Evolutionary conservation across 1,140 invertebrate genomes (phyloP).

Genomic region (Manduca sexta): DNA sequence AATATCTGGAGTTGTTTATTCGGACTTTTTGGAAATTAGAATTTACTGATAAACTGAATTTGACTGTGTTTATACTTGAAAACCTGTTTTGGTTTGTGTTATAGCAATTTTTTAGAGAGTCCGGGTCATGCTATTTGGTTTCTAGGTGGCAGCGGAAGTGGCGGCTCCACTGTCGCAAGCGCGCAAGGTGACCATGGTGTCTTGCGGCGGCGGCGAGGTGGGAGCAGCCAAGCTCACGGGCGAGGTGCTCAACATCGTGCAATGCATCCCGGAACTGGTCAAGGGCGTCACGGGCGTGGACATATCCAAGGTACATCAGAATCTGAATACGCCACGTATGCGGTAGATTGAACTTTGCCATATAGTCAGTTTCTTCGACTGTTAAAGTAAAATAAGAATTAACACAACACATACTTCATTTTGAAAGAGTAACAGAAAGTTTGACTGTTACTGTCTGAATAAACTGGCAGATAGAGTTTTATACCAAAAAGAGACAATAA

Average conservation of each 20-base stretch:
- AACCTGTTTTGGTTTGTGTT: no score
- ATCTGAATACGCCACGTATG: not conserved
- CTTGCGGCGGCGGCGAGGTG: constrained; percentile 91
- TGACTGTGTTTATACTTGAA: no score
- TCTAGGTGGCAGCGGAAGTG: constrained; percentile 94
- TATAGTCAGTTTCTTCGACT: no score
- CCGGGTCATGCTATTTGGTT: no score
- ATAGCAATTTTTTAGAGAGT: no score
- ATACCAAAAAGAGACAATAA: no score
- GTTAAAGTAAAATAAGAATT: no score
- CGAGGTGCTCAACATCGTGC: constrained; percentile 94
- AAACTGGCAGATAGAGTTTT: no score
- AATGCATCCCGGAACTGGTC: constrained; percentile 91
- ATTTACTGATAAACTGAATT: no score
- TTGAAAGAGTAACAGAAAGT: not conserved
- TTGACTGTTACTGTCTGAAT: not conserved
- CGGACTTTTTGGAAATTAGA: no score
- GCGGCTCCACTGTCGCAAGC: constrained; percentile 94
- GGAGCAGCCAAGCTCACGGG: constrained; percentile 95
- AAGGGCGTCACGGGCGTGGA: constrained; percentile 94
- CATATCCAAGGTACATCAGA: constrained; percentile 80
- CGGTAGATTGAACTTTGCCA: no score
- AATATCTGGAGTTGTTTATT: no score
- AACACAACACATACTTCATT: not conserved
- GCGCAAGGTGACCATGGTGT: constrained; percentile 96